Evolutionary conservation across 2,113 vertebrate species (phyloP).

Genomic region (Xenopus borealis): DNA sequence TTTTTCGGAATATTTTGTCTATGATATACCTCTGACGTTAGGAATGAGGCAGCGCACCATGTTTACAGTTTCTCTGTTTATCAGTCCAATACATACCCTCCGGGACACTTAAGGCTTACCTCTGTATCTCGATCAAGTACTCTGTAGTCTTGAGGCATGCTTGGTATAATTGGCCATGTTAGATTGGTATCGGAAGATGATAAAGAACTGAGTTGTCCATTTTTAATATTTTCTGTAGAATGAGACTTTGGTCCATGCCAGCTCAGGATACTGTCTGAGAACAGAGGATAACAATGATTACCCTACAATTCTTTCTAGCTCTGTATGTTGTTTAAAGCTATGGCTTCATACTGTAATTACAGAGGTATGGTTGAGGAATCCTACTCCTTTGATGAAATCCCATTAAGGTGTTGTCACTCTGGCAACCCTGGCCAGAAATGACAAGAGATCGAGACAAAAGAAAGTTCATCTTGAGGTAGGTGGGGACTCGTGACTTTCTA

Average conservation of each 20-base stretch:
- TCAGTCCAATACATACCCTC: no score
- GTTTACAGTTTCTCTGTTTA: no score
- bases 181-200: slow-evolving; percentile 70
- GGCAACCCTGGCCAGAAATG: no score
- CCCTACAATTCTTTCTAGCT: neutral
- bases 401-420: no score
- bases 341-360: neutral
- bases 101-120: slow-evolving; percentile 65
- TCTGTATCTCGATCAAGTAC: slow-evolving; percentile 64
- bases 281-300: slow-evolving; percentile 54
- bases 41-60: no score
- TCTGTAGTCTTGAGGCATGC: slow-evolving; percentile 67
- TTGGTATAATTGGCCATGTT: slow-evolving; percentile 72
- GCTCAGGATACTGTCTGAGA: slow-evolving; percentile 82
- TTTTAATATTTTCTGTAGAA: slow-evolving; percentile 81
- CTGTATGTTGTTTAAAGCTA: neutral
- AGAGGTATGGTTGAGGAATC: no score
- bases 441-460: no score
- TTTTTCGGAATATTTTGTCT: no score
- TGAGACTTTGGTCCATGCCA: slow-evolving; percentile 87
- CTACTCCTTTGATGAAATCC: no score
- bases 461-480: no score
- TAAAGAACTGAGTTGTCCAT: slow-evolving; percentile 75
- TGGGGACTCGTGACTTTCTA: no score
- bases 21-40: no score